Conservation (phyloP, 2,113 vertebrate genomes). For the Puma concolor region DNA sequence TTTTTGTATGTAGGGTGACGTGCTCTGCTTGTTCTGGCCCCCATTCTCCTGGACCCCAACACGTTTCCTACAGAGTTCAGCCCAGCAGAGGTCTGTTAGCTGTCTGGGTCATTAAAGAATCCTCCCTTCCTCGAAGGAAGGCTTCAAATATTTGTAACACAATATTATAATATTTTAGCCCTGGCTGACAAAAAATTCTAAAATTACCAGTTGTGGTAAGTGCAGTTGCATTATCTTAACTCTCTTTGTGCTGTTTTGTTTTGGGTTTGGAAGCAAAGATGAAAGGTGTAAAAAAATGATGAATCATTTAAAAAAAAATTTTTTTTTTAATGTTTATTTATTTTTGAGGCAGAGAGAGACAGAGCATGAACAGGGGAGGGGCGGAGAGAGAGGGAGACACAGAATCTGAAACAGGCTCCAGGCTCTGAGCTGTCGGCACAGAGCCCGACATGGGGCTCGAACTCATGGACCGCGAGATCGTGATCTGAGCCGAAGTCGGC, state of each 20-base stretch:
- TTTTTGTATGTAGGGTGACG: fast-evolving
- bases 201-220: not conserved
- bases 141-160: not conserved
- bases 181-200: not conserved
- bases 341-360: too few relatives aligned
- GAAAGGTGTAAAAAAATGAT: not conserved
- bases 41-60: not conserved
- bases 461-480: too few relatives aligned
- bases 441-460: too few relatives aligned
- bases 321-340: too few relatives aligned
- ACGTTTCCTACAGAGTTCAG: too few relatives aligned
- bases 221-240: not conserved
- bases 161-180: not conserved
- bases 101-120: not conserved
- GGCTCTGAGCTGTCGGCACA: too few relatives aligned
- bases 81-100: not conserved
- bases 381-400: too few relatives aligned
- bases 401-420: too few relatives aligned
- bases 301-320: not conserved
- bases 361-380: too few relatives aligned
- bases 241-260: not conserved
- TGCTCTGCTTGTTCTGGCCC: too few relatives aligned
- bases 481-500: too few relatives aligned
- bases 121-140: not conserved
- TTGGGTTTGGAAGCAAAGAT: not conserved